phyloP scores from a whole-genome alignment of 2,113 vertebrate species.

The Neogobius melanostomus region DNA sequence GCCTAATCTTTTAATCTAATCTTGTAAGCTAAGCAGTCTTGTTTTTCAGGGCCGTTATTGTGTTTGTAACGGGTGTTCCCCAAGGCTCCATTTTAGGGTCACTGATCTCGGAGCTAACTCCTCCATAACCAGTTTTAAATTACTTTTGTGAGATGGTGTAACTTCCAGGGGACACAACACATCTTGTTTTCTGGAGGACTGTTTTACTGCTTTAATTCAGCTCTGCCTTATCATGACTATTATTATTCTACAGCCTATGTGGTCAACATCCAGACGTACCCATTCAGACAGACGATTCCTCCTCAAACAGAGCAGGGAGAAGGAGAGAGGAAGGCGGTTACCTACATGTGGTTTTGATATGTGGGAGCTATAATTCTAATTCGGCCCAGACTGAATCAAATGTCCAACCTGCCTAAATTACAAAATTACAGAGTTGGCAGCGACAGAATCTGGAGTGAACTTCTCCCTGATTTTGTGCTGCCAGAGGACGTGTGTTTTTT shows the following conservation, averaged over 20 bases:
- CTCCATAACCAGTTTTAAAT: background rate
- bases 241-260: conserved; percentile 21
- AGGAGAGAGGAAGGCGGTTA: conserved; percentile 10
- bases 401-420: conserved; percentile 65
- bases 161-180: background rate
- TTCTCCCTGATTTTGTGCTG: conserved; percentile 61
- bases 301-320: conserved; percentile 20
- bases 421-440: conserved; percentile 66
- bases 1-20: background rate
- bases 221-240: conserved; percentile 16
- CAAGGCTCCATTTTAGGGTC: background rate
- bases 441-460: conserved; percentile 42
- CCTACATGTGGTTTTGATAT: conserved; percentile 73
- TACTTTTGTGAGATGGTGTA: background rate
- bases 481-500: conserved; percentile 66
- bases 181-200: background rate
- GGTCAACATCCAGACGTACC: conserved; percentile 1
- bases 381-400: conserved; percentile 61
- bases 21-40: too few relatives aligned
- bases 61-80: background rate
- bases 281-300: conserved; percentile 5
- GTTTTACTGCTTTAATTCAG: background rate
- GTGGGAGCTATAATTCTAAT: conserved; percentile 64
- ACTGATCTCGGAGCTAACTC: background rate
- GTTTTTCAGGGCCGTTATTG: background rate